A percentile compares a stretch with the other conserved stretches of the same genome.
Conservation (phyloP, 1,140 invertebrate species). For the Aphaenogaster rudis region DNA sequence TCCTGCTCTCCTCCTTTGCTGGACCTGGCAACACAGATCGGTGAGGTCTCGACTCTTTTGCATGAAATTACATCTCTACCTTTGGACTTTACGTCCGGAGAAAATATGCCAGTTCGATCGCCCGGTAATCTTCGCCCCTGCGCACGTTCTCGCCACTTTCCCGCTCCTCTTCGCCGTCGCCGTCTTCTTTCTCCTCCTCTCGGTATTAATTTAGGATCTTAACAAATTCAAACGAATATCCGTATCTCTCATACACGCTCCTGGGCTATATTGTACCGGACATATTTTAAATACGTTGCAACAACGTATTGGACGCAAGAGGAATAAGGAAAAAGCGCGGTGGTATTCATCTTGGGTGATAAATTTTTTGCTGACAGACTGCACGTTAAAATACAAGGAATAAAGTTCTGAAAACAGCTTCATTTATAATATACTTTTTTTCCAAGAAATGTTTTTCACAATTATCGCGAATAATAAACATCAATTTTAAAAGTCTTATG, state of each 20-base stretch:
- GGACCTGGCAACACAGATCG: constrained; percentile 50
- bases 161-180: background rate
- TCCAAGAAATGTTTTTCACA: background rate
- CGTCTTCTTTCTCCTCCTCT: constrained; percentile 66
- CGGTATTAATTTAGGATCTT: constrained; percentile 37
- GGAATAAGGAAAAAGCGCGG: background rate
- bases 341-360: constrained; percentile 15
- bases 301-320: constrained; percentile 5
- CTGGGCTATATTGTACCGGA: background rate
- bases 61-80: constrained; percentile 78
- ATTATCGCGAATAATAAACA: background rate
- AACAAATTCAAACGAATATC: constrained; percentile 21
- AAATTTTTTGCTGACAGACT: background rate
- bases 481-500: background rate
- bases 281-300: constrained; percentile 30
- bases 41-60: constrained; percentile 67
- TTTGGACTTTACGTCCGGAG: constrained; percentile 63
- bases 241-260: background rate
- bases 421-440: background rate
- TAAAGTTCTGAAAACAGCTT: background rate
- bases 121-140: constrained; percentile 46
- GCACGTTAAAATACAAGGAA: background rate
- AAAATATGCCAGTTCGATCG: constrained; percentile 67
- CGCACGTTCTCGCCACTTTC: constrained; percentile 64
- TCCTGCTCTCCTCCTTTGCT: constrained; percentile 48